Evolutionary conservation across 2,888 invertebrate species (phyloP).

Genomic region (Cerastoderma edule): DNA sequence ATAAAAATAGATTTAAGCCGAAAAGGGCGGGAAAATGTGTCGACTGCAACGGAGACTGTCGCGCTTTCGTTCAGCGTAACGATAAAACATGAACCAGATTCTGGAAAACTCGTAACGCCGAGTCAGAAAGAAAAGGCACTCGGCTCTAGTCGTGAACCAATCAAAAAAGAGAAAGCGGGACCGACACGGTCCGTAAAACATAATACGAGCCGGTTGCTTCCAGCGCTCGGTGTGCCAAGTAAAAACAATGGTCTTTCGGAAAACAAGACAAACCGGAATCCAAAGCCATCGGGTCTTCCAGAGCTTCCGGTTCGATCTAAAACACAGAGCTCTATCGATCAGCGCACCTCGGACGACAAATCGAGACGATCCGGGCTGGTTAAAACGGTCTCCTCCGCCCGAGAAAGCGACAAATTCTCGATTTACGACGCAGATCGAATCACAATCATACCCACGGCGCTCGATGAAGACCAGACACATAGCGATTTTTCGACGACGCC

Average conservation of each 20-base stretch:
- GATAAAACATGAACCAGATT: conserved; percentile 37
- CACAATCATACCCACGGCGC: conserved; percentile 34
- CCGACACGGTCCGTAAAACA: neutral
- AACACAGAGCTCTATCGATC: conserved; percentile 2
- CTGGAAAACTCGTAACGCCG: conserved; percentile 21
- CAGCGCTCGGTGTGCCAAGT: neutral
- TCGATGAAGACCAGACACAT: conserved; percentile 1
- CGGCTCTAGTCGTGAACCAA: conserved; percentile 26
- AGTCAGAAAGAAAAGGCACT: conserved; percentile 28
- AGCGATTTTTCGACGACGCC: conserved; percentile 11
- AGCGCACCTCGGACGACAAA: neutral
- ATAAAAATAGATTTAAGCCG: conserved; percentile 12
- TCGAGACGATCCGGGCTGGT: neutral
- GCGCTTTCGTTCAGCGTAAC: conserved; percentile 51
- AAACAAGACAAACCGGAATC: neutral
- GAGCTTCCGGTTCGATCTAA: conserved; percentile 4
- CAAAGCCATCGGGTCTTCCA: conserved; percentile 3
- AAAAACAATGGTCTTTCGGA: neutral
- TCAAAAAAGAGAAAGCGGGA: neutral
- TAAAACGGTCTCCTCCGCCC: neutral
- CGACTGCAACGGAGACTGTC: conserved; percentile 17
- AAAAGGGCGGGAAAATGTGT: conserved; percentile 5
- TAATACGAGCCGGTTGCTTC: neutral
- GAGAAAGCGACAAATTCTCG: conserved; percentile 7
- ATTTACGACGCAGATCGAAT: conserved; percentile 10